Percentiles rank a stretch among this genome's conserved stretches.
Evolutionary conservation across 2,113 vertebrate species (phyloP).

Genomic region (Anoura caudifer): DNA sequence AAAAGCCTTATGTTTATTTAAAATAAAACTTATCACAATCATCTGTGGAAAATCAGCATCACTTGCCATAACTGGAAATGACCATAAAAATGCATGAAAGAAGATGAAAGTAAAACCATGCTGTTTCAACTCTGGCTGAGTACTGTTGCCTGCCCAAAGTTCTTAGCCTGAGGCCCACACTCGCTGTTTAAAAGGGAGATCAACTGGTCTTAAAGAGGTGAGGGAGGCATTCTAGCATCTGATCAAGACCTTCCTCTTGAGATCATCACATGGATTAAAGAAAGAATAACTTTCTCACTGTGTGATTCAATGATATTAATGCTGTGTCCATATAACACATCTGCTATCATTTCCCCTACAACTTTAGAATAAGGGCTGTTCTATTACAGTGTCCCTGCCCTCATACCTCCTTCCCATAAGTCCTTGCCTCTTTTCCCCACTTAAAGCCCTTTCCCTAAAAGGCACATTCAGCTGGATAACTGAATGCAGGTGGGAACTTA

Average conservation of each 20-base stretch:
- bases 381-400: background rate
- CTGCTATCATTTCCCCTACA: background rate
- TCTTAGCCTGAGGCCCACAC: background rate
- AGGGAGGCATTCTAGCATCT: background rate
- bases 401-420: fast-evolving
- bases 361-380: background rate
- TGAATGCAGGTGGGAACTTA: background rate
- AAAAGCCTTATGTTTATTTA: background rate
- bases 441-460: background rate
- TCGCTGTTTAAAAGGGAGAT: background rate
- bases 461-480: background rate
- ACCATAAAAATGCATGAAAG: background rate
- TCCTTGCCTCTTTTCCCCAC: too few species aligned
- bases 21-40: background rate
- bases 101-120: background rate
- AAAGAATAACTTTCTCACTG: background rate
- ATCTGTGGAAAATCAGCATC: background rate
- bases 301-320: background rate
- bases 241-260: background rate
- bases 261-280: background rate
- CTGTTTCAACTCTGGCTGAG: background rate
- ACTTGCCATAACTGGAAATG: background rate
- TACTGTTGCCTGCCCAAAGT: background rate
- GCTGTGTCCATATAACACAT: background rate
- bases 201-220: background rate